Evolutionary conservation across 2,797 vertebrate species (phyloP), one percentile per base, ranked within the genome.

Genomic region (Syngnathus rostellatus): DNA sequence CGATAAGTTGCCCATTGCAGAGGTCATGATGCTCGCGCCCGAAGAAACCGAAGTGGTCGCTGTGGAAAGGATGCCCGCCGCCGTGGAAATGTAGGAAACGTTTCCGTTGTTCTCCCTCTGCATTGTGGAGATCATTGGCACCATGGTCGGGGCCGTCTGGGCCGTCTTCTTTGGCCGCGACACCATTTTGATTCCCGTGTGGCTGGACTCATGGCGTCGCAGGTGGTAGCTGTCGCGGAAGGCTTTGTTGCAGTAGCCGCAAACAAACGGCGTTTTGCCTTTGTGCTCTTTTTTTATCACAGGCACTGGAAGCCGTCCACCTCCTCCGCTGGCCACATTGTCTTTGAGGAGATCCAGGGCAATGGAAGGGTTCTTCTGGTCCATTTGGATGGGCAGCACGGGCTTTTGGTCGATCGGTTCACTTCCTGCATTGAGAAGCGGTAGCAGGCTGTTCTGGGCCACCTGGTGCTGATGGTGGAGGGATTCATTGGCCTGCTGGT

Each of bases 161-260:
- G 88, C 78, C 0, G 92, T 91, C 91, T 98, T 98, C 91, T 97
- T 99, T 84, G 96, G 93, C 88, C 95, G 92, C 37, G 96, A 97
- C 88, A 99, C 96, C 93, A 99, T 93, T 88, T 99, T 99, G 86
- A 98, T 94, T 53, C 97, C 97, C 23, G 97, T 99, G 89, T 99
- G 97, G 90, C 97, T 98, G 84, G 96, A 98, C 87, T 98, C 95
- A 1, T 99, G 97, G 71, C 97, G 94, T 54, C 97, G 93, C 88
- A 99, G 92, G 89, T 99, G 97, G 91, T 99, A 99, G 90, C 97
- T 99, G 92, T 99, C 97, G 45, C 97, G 95, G 89, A 99, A 99
- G 78, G 96, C 97, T 92, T 99, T 99, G 93, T 94, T 98, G 90
- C 97, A 99, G 89, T 98, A 99, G 80, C 94, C 95, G 48, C 97